These are phyloP conservation scores for Leucosticte australis DNA, from an alignment of 2,113 vertebrate genomes.

Conservation along the genomic window DNA sequence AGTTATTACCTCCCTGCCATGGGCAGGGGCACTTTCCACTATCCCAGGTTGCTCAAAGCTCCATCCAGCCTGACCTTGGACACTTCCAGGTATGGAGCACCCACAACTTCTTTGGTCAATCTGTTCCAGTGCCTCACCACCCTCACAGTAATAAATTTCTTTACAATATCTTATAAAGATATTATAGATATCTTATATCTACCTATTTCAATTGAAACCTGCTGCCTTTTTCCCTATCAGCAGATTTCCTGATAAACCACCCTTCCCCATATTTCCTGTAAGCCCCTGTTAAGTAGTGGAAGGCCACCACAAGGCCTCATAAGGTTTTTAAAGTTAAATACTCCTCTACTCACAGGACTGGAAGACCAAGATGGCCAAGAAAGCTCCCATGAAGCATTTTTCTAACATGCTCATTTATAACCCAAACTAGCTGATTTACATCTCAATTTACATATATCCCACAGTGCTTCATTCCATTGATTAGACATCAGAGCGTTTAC, in stretches of 20 bases:
- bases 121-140: neutral
- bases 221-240: accelerated
- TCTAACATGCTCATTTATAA: neutral
- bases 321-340: neutral
- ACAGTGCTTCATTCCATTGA: conserved; percentile 43
- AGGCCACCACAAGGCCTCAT: neutral
- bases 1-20: accelerated
- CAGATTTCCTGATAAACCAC: neutral
- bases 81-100: neutral
- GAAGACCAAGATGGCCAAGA: neutral
- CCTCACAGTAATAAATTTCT: neutral
- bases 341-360: neutral
- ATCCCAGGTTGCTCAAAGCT: neutral
- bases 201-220: neutral
- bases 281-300: neutral
- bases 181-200: neutral
- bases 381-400: neutral
- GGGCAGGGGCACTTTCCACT: neutral
- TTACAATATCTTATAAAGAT: neutral
- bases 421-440: conserved; percentile 17
- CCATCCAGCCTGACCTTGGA: neutral
- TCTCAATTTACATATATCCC: conserved; percentile 37
- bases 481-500: conserved; percentile 44
- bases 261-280: neutral
- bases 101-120: neutral